phyloP scores from a whole-genome alignment of 2,113 vertebrate species.

The Oncorhynchus clarkii region DNA sequence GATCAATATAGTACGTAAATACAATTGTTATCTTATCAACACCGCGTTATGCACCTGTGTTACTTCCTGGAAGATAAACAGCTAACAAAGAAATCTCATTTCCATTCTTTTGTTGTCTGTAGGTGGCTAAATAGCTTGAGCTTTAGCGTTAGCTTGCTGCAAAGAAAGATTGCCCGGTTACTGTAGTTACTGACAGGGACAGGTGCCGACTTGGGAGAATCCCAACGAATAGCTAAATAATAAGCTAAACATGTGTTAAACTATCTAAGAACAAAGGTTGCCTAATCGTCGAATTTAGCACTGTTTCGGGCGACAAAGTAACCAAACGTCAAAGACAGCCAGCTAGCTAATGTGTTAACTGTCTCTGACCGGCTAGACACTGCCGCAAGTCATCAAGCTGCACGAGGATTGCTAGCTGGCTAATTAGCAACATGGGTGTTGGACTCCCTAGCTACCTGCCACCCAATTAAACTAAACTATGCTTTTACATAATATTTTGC shows the following conservation, averaged over 20 bases:
- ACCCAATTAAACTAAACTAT: not conserved
- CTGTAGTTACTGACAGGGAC: not conserved
- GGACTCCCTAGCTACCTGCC: not conserved
- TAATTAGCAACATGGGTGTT: not conserved
- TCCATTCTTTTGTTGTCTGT: not conserved
- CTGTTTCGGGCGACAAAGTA: not conserved
- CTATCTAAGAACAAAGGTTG: not conserved
- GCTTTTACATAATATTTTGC: too few species aligned
- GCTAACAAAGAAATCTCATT: not conserved
- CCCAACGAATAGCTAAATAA: not conserved
- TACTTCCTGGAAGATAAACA: not conserved
- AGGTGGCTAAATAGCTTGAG: not conserved
- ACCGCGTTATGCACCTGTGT: not conserved
- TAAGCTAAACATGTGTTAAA: not conserved
- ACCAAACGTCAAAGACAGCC: not conserved
- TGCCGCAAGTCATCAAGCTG: not conserved
- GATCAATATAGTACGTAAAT: not conserved
- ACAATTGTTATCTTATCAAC: not conserved
- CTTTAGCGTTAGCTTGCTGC: not conserved
- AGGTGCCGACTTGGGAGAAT: not conserved
- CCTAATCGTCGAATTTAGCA: not conserved
- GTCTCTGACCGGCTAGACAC: not conserved
- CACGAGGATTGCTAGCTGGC: not conserved
- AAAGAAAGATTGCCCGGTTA: too few species aligned
- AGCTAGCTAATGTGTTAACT: not conserved